These are phyloP conservation scores for Coecobrya sp. DNA, from an alignment of 2,888 invertebrate genomes.

Conservation along the genomic window DNA sequence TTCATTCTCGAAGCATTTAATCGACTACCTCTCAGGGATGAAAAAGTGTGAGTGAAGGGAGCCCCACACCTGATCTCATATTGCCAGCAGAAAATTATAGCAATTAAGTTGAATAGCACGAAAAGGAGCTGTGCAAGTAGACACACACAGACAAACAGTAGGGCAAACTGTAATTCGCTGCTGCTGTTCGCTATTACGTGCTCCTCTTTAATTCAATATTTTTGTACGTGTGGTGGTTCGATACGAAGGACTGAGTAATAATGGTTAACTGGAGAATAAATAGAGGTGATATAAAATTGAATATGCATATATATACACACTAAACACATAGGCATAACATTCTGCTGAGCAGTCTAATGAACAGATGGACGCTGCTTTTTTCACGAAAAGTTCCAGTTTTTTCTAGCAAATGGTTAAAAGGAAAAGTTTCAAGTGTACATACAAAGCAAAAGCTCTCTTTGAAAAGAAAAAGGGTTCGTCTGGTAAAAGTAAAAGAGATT, in stretches of 20 bases:
- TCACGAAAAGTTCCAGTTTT: constrained; percentile 53
- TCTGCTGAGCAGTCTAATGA: constrained; percentile 34
- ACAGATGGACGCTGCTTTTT: constrained; percentile 66
- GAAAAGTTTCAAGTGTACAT: constrained; percentile 62
- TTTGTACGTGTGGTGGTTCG: constrained; percentile 66
- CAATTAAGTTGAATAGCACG: constrained; percentile 78
- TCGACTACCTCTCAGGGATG: neutral
- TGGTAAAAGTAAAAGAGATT: neutral
- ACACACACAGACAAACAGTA: constrained; percentile 5
- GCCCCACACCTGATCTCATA: constrained; percentile 76
- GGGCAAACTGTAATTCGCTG: constrained; percentile 41
- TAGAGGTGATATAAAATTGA: neutral
- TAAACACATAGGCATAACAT: neutral
- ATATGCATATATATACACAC: neutral
- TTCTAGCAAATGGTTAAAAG: constrained; percentile 39
- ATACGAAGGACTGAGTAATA: constrained; percentile 5
- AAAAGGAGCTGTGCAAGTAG: constrained; percentile 52
- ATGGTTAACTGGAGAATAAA: neutral
- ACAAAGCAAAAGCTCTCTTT: neutral
- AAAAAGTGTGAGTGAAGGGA: constrained; percentile 24
- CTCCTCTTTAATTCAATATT: constrained; percentile 76
- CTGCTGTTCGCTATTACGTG: constrained; percentile 65
- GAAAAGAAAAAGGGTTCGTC: constrained; percentile 33
- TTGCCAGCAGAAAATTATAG: constrained; percentile 78
- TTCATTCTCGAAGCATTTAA: constrained; percentile 9